Base-by-base conservation (phyloP, 2,888 invertebrate genomes). In the Yponomeuta evonymella region DNA sequence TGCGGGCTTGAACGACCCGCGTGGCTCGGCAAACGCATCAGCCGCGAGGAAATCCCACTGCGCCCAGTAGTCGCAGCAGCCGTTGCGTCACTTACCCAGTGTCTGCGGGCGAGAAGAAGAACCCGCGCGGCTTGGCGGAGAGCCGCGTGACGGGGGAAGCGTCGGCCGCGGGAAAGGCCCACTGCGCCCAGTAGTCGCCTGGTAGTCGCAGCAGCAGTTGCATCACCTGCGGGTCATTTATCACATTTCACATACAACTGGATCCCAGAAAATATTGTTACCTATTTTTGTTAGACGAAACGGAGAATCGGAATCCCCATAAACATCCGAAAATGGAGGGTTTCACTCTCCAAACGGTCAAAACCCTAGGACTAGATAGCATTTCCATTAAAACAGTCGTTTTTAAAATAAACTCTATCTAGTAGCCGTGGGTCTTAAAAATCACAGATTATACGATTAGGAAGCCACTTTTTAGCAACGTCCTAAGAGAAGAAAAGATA, bases 131-230 rank as follows among this genome's bases (percentile, higher is more conserved):
- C n/a, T 83, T 79, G 23, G 70, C 2, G 76, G 76, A 72, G 64
- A 72, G 66, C 73, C 70, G 70, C 71, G 73, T 75, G 48, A 69
- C 76, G 15, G 75, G 78, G 62, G 75, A 73, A 43, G 73, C 48
- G 73, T 75, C 70, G 72, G 73, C 64, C 66, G 84, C 83, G 2
- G 94, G 90, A 74, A 94, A 94, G 48, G 95, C 93, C 88, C 95
- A 95, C 80, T 94, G 93, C 66, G 93, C 92, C 97, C 97, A 97
- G 88, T 95, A 97, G 79, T 96, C 95, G 0, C 93, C 90, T 0
- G 96, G 95, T 73, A 97, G 93, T 66, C 94, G 94, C 70, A 97
- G 86, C 70, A 97, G 83, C 68, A 94, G 89, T 78, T 95, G 95
- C 93, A 96, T 94, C 76, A 95, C 94, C 94, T 95, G 79, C 0